Base-by-base conservation (phyloP, 1,140 invertebrate species). In the Manduca sexta region DNA sequence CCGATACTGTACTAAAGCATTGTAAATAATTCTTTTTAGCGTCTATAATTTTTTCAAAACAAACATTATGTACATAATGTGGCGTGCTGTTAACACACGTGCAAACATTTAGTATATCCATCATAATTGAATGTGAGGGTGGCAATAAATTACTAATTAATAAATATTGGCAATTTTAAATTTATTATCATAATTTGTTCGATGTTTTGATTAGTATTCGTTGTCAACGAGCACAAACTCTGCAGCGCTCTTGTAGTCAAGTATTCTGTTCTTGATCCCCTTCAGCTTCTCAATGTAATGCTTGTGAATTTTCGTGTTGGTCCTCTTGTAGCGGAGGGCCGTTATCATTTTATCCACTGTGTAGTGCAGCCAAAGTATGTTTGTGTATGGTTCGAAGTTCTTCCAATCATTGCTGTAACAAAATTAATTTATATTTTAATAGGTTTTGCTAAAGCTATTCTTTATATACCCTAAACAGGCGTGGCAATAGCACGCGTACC, bases 361-460 rank as follows among this genome's bases (percentile, higher is more conserved):
- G 80, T 98, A 98, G 73, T 97, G 93, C 3, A 98, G 70, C 97
- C 97, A 98, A 38, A 95, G 87, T 8, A 97, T 86, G 85, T 98
- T 98, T 10, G 94, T 94, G 68, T 90, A 91, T 0, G 96, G 95
- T 51, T 90, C 88, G 83, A 93, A 98, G 29, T 69, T 69, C 73
- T 91, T 77, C 96, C 96, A 97, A 73, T 95, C 88, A 86, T 97
- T 92, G 60, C 94, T 96, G 79, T 51, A 90, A 90, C 90, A 56
- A 54, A 70, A 72, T n/a, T n/a, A 38, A 30, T 8, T 26, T 11
- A 34, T n/a, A n/a, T n/a, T n/a, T 18, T 34, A 17, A 11, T 34
- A 34, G 5, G 29, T 14, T 44, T 33, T n/a, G n/a, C n/a, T n/a
- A n/a, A n/a, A n/a, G n/a, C n/a, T n/a, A n/a, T n/a, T n/a, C n/a